Conservation (phyloP, 2,888 invertebrate genomes). For the Ochlodes sylvanus region DNA sequence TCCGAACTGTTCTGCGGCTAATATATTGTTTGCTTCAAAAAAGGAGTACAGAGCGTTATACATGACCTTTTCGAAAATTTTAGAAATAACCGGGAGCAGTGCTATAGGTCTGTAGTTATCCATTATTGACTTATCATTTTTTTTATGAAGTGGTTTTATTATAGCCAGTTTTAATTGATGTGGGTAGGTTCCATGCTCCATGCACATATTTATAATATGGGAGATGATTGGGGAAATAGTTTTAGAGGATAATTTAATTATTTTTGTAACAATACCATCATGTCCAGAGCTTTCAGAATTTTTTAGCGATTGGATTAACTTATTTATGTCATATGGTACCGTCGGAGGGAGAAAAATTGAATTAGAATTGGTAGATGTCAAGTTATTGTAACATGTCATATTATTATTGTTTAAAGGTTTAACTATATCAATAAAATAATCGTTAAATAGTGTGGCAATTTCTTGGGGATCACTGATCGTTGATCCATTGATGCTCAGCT, state of each 20-base stretch:
- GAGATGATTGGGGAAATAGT: not conserved
- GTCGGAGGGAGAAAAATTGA: too few relatives aligned
- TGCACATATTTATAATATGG: not conserved
- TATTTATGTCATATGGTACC: too few relatives aligned
- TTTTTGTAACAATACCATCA: not conserved
- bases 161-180: not conserved
- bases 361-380: too few relatives aligned
- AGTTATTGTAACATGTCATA: too few relatives aligned
- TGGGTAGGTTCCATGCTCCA: not conserved
- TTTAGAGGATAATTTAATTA: not conserved
- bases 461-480: not conserved
- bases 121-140: not conserved
- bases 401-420: too few relatives aligned
- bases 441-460: not conserved
- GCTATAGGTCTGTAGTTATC: not conserved
- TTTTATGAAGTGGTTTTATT: not conserved
- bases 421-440: not conserved
- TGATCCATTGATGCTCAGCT: not conserved
- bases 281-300: too few relatives aligned
- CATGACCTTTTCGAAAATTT: conserved; percentile 6
- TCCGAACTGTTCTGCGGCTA: conserved; percentile 3
- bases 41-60: not conserved
- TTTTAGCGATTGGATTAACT: too few relatives aligned
- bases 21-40: not conserved
- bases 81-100: not conserved